These are phyloP conservation scores for Hozukius guyotensis DNA, from an alignment of 2,797 vertebrate species.

Conservation along the genomic window DNA sequence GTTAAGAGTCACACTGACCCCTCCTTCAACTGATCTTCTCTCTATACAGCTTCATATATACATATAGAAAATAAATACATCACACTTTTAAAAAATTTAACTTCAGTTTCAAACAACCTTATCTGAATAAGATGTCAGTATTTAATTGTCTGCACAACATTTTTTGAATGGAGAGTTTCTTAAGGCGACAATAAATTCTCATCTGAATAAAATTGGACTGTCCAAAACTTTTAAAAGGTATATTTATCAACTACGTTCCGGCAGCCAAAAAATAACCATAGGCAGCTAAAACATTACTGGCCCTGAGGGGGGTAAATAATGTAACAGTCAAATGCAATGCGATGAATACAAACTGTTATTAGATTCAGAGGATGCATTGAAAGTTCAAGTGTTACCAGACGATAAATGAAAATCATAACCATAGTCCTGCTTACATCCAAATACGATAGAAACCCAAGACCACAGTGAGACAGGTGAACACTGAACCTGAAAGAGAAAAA, in stretches of 20 bases:
- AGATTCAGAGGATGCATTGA: neutral
- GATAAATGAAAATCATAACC: neutral
- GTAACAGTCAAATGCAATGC: neutral
- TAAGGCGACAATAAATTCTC: accelerated
- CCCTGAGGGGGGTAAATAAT: neutral
- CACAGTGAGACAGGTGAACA: conserved; percentile 97
- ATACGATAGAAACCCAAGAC: conserved; percentile 96
- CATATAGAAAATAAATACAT: conserved; percentile 9
- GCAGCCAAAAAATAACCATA: neutral
- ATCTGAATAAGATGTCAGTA: neutral
- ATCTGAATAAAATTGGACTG: neutral
- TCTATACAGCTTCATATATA: neutral
- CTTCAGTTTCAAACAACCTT: neutral
- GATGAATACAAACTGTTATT: neutral
- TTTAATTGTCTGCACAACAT: neutral
- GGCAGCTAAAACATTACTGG: neutral
- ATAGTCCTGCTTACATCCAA: conserved; percentile 84
- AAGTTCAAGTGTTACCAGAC: conserved; percentile 4
- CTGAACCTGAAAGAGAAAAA: conserved; percentile 85
- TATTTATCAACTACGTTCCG: neutral
- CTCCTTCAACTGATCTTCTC: neutral
- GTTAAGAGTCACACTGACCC: neutral
- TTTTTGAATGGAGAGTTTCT: neutral
- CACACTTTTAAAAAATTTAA: neutral
- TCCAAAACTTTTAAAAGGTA: neutral